Evolutionary conservation across 2,113 vertebrate genomes (phyloP).

Genomic region (Mystacornis crossleyi): DNA sequence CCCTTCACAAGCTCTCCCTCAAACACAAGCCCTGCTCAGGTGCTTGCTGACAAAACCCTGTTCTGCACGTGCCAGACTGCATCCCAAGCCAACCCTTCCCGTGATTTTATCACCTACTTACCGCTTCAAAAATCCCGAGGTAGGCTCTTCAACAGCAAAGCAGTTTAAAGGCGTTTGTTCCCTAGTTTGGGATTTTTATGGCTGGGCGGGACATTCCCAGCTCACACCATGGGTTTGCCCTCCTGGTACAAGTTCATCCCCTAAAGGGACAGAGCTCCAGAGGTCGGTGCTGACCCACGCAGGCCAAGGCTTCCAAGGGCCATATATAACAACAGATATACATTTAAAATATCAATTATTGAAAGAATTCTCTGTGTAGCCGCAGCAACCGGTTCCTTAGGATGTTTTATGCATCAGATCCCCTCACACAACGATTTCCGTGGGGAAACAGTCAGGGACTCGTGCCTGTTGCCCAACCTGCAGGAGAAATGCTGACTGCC

Average conservation of each 20-base stretch:
- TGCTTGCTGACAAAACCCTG: neutral
- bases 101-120: neutral
- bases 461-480: neutral
- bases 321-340: neutral
- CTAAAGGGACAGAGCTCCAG: neutral
- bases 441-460: neutral
- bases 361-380: neutral
- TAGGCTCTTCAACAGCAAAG: neutral
- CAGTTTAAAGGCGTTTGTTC: neutral
- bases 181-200: neutral
- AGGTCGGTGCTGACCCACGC: neutral
- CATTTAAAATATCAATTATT: neutral
- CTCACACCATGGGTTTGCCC: neutral
- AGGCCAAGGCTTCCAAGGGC: neutral
- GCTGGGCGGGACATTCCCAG: neutral
- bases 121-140: neutral
- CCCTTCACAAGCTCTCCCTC: neutral
- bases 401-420: neutral
- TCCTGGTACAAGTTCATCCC: neutral
- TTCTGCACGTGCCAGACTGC: neutral
- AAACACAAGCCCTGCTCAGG: neutral
- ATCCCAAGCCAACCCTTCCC: neutral
- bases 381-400: neutral
- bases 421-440: accelerated
- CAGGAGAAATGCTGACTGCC: neutral